These are phyloP conservation scores for Characodon lateralis DNA, from an alignment of 2,797 vertebrate genomes.

Conservation along the genomic window DNA sequence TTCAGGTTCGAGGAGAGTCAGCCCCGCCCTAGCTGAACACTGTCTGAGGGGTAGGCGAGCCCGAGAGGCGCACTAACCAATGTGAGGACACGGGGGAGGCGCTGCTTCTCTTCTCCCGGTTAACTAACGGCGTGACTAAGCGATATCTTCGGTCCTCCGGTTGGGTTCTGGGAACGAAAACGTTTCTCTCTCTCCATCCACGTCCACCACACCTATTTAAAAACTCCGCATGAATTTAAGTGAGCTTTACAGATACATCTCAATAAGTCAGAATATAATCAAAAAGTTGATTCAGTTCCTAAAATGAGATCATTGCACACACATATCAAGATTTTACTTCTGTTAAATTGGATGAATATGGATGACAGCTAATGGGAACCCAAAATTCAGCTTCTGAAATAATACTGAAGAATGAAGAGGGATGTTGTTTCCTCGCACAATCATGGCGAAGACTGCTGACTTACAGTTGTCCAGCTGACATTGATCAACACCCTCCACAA, in stretches of 20 bases:
- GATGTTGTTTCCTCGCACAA: background rate
- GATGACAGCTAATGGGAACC: background rate
- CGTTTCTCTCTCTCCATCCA: background rate
- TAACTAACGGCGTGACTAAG: slow-evolving; percentile 75
- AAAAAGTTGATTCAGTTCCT: background rate
- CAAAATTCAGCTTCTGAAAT: background rate
- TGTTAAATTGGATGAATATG: background rate
- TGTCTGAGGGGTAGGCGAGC: slow-evolving; percentile 53
- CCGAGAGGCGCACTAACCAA: slow-evolving; percentile 60
- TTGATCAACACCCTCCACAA: background rate
- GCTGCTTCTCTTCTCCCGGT: slow-evolving; percentile 58
- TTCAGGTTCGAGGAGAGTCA: slow-evolving; percentile 69
- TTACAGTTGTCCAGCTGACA: background rate
- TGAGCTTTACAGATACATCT: background rate
- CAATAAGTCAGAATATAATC: background rate
- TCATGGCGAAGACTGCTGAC: background rate
- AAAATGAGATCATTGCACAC: background rate
- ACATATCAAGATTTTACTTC: background rate
- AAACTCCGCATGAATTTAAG: background rate
- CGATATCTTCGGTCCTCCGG: slow-evolving; percentile 48
- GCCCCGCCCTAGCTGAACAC: slow-evolving; percentile 80
- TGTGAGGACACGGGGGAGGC: slow-evolving; percentile 59
- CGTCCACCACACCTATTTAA: no score
- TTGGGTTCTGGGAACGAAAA: slow-evolving; percentile 5
- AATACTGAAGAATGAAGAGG: background rate